phyloP scores from a whole-genome alignment of 2,888 invertebrate genomes.

The Quadroppia sp. region DNA sequence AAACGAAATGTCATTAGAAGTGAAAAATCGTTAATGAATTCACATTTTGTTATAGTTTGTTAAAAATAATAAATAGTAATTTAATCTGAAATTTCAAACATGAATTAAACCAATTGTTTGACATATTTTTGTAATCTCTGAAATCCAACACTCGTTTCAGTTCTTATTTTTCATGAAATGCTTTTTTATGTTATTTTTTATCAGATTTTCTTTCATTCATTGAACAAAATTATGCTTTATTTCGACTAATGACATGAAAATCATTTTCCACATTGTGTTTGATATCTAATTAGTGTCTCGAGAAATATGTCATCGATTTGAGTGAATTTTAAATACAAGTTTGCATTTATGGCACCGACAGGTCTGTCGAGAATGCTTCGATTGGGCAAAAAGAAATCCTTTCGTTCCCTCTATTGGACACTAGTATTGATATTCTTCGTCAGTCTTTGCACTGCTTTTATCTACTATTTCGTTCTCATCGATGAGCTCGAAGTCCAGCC shows the following conservation, averaged over 20 bases:
- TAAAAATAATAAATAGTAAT: no score
- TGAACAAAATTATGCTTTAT: no score
- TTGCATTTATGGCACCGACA: background rate
- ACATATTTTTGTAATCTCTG: background rate
- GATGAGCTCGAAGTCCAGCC: conserved; percentile 31
- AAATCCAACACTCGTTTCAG: background rate
- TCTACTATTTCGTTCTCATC: conserved; percentile 27
- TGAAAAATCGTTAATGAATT: no score
- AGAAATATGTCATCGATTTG: background rate
- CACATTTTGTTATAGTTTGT: no score
- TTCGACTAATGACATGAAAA: background rate
- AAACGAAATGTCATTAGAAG: no score
- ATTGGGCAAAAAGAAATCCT: conserved; percentile 11
- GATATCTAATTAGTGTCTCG: background rate
- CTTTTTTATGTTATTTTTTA: background rate
- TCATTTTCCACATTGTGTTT: background rate
- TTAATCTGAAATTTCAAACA: background rate
- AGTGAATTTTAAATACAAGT: background rate
- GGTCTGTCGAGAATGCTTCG: conserved; percentile 24
- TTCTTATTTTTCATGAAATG: background rate
- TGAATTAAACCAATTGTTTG: conserved; percentile 10
- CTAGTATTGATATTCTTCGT: conserved; percentile 18
- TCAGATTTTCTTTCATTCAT: no score
- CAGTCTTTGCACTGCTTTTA: conserved; percentile 4
- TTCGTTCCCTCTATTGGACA: conserved; percentile 18